These are phyloP conservation scores for Erythrocercus mccallii DNA, from an alignment of 2,113 vertebrate genomes.

Conservation along the genomic window DNA sequence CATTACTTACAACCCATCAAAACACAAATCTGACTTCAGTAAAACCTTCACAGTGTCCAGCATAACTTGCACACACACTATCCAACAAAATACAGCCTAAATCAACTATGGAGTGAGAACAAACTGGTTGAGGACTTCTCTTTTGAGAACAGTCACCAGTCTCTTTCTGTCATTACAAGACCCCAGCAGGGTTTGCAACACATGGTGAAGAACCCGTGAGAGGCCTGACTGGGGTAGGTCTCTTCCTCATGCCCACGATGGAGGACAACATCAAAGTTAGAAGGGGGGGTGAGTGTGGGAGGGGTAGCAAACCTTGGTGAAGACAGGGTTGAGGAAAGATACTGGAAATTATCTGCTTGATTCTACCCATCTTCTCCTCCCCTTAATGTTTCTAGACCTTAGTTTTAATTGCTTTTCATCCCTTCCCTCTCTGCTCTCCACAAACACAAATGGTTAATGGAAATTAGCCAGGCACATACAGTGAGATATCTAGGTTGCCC, in stretches of 20 bases:
- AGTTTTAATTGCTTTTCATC: neutral
- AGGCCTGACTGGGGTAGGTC: neutral
- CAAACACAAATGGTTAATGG: neutral
- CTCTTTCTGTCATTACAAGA: neutral
- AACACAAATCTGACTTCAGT: neutral
- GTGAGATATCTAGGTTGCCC: neutral
- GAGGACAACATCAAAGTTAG: neutral
- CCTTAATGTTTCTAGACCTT: neutral
- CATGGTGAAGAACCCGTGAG: accelerated
- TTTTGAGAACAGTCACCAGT: neutral
- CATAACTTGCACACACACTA: neutral
- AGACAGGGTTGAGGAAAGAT: neutral
- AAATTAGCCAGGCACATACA: accelerated
- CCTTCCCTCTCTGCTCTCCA: neutral
- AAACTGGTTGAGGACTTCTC: neutral
- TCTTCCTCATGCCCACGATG: neutral
- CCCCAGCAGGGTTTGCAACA: neutral
- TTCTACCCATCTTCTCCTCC: neutral
- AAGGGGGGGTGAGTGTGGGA: neutral
- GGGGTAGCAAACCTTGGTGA: neutral
- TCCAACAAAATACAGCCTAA: neutral
- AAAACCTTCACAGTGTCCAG: neutral
- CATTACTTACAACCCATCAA: neutral
- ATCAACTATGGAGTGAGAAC: neutral
- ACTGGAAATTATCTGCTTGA: neutral